A percentile compares a stretch with the other conserved stretches of the same genome.
phyloP scores from a whole-genome alignment of 2,113 vertebrate species.

The Gobiocypris rarus region DNA sequence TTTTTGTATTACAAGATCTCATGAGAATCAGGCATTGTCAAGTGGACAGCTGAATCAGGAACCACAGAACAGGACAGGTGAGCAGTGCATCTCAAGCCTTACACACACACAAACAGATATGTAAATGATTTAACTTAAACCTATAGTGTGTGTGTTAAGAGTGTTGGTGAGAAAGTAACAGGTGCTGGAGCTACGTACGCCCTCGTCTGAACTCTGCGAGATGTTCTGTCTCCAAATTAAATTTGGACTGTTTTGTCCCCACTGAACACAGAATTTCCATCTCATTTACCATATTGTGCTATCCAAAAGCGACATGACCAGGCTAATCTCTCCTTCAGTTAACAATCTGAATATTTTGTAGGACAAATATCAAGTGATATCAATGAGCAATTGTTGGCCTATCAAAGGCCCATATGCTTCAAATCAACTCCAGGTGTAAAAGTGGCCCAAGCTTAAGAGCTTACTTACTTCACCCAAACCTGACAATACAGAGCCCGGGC shows the following conservation, averaged over 20 bases:
- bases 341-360: slow-evolving; percentile 55
- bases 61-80: background rate
- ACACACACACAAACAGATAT: slow-evolving; percentile 37
- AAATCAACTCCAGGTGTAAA: slow-evolving; percentile 61
- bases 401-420: slow-evolving; percentile 57
- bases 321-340: slow-evolving; percentile 44
- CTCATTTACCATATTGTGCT: slow-evolving; percentile 27
- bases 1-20: background rate
- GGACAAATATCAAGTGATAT: slow-evolving; percentile 55
- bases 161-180: slow-evolving; percentile 32
- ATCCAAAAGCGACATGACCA: slow-evolving; percentile 23
- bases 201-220: background rate
- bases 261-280: slow-evolving; percentile 28
- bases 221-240: slow-evolving; percentile 19
- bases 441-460: slow-evolving; percentile 35
- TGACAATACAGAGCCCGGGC: slow-evolving; percentile 51
- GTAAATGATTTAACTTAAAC: slow-evolving; percentile 34
- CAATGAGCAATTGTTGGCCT: slow-evolving; percentile 51
- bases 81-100: slow-evolving; percentile 27
- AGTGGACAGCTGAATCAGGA: background rate
- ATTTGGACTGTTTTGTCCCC: slow-evolving; percentile 25
- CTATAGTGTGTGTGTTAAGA: slow-evolving; percentile 10
- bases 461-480: slow-evolving; percentile 51
- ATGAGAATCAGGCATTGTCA: background rate
- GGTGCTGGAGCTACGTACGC: slow-evolving; percentile 22